These are phyloP conservation scores for Lichenostomus cassidix DNA, from an alignment of 2,113 vertebrate genomes.

Conservation along the genomic window DNA sequence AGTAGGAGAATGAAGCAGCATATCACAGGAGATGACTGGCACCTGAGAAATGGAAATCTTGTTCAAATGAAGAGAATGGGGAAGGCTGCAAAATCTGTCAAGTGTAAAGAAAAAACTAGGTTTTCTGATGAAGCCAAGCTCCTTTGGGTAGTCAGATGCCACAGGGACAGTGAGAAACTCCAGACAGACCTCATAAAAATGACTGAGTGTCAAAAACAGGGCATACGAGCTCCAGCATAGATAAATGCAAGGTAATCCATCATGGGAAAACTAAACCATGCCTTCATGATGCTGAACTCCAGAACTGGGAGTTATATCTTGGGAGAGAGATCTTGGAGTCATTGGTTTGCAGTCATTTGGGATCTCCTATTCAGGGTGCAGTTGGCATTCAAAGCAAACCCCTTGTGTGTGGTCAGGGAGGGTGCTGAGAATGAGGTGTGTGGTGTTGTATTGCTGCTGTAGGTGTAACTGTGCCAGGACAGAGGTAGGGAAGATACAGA, in stretches of 20 bases:
- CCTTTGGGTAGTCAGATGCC: background rate
- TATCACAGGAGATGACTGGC: background rate
- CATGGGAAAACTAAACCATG: background rate
- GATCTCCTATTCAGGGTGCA: rapidly evolving
- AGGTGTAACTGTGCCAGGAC: background rate
- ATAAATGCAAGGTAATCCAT: background rate
- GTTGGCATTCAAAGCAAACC: background rate
- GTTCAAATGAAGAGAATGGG: background rate
- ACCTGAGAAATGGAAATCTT: background rate
- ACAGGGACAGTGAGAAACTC: background rate
- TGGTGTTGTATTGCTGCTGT: background rate
- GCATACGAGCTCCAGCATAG: background rate
- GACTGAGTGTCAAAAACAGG: background rate
- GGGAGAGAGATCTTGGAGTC: background rate
- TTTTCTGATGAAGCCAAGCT: background rate
- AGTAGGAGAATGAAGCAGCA: background rate
- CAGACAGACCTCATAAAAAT: constrained; percentile 35
- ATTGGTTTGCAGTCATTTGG: rapidly evolving
- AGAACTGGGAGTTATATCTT: background rate
- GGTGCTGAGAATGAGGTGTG: background rate
- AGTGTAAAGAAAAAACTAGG: background rate
- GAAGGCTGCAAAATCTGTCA: background rate
- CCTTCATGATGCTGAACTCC: background rate
- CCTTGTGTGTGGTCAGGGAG: background rate
- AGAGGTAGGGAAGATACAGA: background rate